Conservation (phyloP, 1,140 invertebrate genomes). For the Stegodyphus mimosarum region DNA sequence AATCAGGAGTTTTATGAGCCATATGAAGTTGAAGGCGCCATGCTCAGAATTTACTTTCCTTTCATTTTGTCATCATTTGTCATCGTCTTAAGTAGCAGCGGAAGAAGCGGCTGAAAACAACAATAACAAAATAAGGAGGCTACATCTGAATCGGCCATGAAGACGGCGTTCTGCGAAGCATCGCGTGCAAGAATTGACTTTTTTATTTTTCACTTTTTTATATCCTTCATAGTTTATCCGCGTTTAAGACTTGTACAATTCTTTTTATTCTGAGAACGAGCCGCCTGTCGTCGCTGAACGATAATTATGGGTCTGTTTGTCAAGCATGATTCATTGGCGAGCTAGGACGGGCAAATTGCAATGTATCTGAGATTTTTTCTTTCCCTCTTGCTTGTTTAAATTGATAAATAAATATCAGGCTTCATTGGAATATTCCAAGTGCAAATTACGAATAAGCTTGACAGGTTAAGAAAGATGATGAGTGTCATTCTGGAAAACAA, state of each 20-base stretch:
- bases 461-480: no score
- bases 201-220: conserved; percentile 6
- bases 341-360: conserved; percentile 15
- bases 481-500: no score
- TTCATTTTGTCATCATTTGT: conserved; percentile 48
- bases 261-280: conserved; percentile 11
- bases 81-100: conserved; percentile 31
- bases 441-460: no score
- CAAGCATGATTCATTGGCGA: conserved; percentile 22
- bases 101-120: not conserved
- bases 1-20: conserved; percentile 26
- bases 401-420: no score
- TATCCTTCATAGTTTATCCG: not conserved
- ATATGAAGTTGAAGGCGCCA: not conserved
- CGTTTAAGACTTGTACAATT: not conserved
- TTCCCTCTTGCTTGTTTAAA: no score
- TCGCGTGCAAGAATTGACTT: conserved; percentile 53
- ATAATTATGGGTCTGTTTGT: conserved; percentile 29
- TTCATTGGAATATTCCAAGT: no score
- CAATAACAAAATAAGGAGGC: not conserved
- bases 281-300: conserved; percentile 21
- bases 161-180: not conserved
- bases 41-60: conserved; percentile 6
- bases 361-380: no score
- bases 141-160: conserved; percentile 26